Evolutionary conservation across 2,113 vertebrate species (phyloP), one percentile per base, ranked within the genome.

Genomic region (Periophthalmus modestus): DNA sequence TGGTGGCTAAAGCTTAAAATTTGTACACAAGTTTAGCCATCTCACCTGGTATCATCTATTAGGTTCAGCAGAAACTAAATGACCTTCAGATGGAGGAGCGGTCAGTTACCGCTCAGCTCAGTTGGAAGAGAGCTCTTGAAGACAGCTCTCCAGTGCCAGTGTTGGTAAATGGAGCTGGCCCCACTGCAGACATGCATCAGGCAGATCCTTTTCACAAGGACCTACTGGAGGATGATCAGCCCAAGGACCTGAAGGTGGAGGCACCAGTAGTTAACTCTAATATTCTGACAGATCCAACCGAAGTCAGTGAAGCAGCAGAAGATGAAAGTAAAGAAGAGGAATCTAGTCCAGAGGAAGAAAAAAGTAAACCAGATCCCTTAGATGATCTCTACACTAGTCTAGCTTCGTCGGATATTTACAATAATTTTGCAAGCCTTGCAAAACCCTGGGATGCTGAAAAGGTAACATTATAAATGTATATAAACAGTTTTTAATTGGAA

Each of bases 51-150:
- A 65, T n/a, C 19, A 14, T 46, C 14, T 10, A 3, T 39, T 75
- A 99, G 97, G 94, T 96, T 74, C 95, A 97, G 75, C 93, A 94
- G 85, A 96, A 95, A 85, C 87, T 98, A 61, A 89, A 93, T 57
- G 95, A 97, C 71, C 92, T 98, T 23, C 95, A 95, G 88, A 91
- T 94, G 36, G 72, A 95, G 80, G 96, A 97, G 83, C 93, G 93
- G 71, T 92, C 93, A 19, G 90, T 92, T 21, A 94, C 90, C 39
- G 95, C 95, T 3, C 93, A 95, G 74, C 90, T 94, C n/a, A 94
- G 87, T 82, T 97, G 97, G 96, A 93, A 93, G 81, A 92, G 88
- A 81, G 94, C 94, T 48, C 87, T 95, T 16, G 93, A 95, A 28
- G 91, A 90, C 66, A 79, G 88, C 75, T 92, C 91, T 54, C 94